These are phyloP conservation scores for Schrankia costaestrigalis DNA, from an alignment of 2,888 invertebrate species.

Conservation along the genomic window DNA sequence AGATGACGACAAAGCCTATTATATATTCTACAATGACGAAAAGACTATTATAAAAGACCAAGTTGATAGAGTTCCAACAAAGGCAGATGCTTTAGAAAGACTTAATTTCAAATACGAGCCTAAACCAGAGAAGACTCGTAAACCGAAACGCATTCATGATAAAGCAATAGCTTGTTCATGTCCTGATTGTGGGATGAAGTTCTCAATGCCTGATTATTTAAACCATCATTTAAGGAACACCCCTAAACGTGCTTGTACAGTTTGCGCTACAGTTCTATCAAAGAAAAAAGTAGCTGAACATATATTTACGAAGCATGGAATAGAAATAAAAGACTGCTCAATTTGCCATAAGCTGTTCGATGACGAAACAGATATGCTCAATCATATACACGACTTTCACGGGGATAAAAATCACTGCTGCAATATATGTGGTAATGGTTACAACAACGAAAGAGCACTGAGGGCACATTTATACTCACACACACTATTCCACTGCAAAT, in stretches of 20 bases:
- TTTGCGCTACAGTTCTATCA: conserved; percentile 42
- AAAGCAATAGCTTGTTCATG: conserved; percentile 30
- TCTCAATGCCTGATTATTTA: conserved; percentile 36
- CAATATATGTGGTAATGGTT: conserved; percentile 49
- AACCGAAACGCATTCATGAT: conserved; percentile 6
- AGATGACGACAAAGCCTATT: conserved; percentile 42
- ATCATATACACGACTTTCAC: conserved; percentile 41
- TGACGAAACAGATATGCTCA: conserved; percentile 15
- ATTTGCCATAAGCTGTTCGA: conserved; percentile 50
- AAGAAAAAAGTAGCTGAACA: conserved; percentile 49
- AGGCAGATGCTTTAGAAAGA: conserved; percentile 30
- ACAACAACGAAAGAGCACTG: conserved; percentile 46
- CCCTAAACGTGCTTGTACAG: conserved; percentile 41
- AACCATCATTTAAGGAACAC: conserved; percentile 55
- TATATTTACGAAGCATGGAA: conserved; percentile 37
- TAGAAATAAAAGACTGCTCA: conserved; percentile 34
- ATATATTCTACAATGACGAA: conserved; percentile 41
- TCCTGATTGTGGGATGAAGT: conserved; percentile 50
- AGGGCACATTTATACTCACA: conserved; percentile 56
- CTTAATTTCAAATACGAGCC: conserved; percentile 30
- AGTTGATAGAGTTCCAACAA: conserved; percentile 18
- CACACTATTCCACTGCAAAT: conserved; percentile 50
- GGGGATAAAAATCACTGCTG: conserved; percentile 35
- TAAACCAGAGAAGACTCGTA: conserved; percentile 11
- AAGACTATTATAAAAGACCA: conserved; percentile 38